Evolutionary conservation across 2,888 invertebrate genomes (phyloP).

Genomic region (Euplagia quadripunctaria): DNA sequence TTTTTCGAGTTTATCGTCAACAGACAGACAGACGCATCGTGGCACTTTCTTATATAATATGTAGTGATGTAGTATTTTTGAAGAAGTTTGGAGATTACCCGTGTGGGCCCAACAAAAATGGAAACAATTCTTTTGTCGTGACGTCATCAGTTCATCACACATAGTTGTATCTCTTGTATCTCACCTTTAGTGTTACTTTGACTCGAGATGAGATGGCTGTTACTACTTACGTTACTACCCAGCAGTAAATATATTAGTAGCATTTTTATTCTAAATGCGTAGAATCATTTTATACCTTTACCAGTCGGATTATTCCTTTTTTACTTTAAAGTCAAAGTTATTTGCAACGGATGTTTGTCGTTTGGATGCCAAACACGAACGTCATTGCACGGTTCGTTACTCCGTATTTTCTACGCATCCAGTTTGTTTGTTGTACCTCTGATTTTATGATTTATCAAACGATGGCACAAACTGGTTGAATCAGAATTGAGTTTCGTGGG

Average conservation of each 20-base stretch:
- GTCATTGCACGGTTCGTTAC: conserved; percentile 45
- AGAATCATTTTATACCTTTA: not conserved
- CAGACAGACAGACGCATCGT: too few species aligned
- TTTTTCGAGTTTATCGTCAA: too few species aligned
- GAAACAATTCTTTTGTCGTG: too few species aligned
- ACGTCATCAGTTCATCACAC: too few species aligned
- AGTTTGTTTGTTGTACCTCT: conserved; percentile 33
- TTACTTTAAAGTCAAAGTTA: conserved; percentile 5
- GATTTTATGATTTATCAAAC: conserved; percentile 40
- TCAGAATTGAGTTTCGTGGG: conserved; percentile 23
- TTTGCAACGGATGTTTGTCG: conserved; percentile 6
- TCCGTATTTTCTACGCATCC: conserved; percentile 26
- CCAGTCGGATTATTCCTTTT: not conserved
- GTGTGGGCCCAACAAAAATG: too few species aligned
- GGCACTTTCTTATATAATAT: too few species aligned
- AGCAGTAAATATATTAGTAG: not conserved
- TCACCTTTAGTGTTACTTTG: too few species aligned
- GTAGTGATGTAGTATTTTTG: too few species aligned
- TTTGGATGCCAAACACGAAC: conserved; percentile 34
- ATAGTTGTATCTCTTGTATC: too few species aligned
- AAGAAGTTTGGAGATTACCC: too few species aligned
- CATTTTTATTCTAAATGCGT: not conserved
- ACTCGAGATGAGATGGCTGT: too few species aligned
- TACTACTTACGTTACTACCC: too few species aligned
- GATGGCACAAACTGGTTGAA: conserved; percentile 20